Evolutionary conservation across 2,113 vertebrate genomes (phyloP).

Genomic region (Lophochroa leadbeateri): DNA sequence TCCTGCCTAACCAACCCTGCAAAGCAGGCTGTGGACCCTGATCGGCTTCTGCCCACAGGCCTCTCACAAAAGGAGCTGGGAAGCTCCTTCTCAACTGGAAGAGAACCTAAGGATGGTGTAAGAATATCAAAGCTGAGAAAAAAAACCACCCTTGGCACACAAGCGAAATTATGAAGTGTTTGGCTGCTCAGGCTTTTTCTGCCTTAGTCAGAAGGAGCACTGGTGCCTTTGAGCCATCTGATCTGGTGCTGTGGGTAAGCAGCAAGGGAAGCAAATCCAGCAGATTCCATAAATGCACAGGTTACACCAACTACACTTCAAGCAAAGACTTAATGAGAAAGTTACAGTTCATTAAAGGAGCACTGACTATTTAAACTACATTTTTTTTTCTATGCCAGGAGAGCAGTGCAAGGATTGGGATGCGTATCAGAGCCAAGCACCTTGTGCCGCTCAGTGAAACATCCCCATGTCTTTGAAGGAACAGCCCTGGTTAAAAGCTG

Average conservation of each 20-base stretch:
- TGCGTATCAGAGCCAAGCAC: background rate
- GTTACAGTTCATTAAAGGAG: slow-evolving; percentile 39
- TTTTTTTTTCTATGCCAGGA: background rate
- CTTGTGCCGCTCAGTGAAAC: background rate
- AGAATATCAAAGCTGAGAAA: background rate
- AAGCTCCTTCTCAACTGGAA: background rate
- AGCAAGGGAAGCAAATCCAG: background rate
- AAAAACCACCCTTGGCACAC: background rate
- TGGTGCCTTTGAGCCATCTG: background rate
- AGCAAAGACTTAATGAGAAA: slow-evolving; percentile 47
- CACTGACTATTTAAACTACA: background rate
- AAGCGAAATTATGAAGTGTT: background rate
- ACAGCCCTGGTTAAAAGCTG: background rate
- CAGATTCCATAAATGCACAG: background rate
- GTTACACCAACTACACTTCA: background rate
- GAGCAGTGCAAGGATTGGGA: background rate
- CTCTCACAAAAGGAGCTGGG: background rate
- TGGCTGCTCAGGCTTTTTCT: background rate
- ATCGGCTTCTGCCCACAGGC: background rate
- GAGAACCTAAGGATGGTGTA: background rate
- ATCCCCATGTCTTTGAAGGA: background rate
- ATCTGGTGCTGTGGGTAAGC: background rate
- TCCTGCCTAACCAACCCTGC: background rate
- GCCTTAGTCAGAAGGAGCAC: background rate
- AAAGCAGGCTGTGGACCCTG: background rate